phyloP scores from a whole-genome alignment of 2,888 invertebrate genomes.

The Eudiplozoon nipponicum region DNA sequence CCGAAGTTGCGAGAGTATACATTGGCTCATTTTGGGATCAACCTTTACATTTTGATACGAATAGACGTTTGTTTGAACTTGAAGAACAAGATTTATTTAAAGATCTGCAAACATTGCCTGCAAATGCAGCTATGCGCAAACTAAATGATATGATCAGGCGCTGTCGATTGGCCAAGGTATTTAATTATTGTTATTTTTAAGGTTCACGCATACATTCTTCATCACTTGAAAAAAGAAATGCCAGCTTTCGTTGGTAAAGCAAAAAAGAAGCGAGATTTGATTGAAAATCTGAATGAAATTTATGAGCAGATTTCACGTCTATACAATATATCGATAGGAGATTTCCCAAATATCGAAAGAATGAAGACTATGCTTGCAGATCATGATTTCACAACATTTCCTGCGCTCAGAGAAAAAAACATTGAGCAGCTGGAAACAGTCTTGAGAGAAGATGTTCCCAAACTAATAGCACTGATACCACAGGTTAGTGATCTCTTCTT shows the following conservation, averaged over 20 bases:
- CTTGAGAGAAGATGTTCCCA: constrained; percentile 71
- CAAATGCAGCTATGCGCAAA: constrained; percentile 18
- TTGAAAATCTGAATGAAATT: constrained; percentile 52
- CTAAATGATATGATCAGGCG: constrained; percentile 19
- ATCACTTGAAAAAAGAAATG: constrained; percentile 71
- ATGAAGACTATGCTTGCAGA: constrained; percentile 38
- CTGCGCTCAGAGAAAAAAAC: constrained; percentile 52
- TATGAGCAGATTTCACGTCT: constrained; percentile 60
- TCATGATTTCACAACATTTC: constrained; percentile 73
- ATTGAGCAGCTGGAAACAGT: constrained; percentile 71
- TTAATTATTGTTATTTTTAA: constrained; percentile 20
- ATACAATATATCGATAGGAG: constrained; percentile 63
- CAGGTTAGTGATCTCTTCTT: too few species aligned
- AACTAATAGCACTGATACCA: constrained; percentile 76
- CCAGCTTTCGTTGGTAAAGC: constrained; percentile 84
- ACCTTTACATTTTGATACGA: constrained; percentile 19
- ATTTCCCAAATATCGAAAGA: constrained; percentile 75
- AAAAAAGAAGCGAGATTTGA: constrained; percentile 74
- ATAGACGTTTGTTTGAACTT: constrained; percentile 18
- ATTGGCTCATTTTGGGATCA: constrained; percentile 22
- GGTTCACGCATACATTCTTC: constrained; percentile 86
- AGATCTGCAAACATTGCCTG: constrained; percentile 18
- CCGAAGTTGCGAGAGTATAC: constrained; percentile 21
- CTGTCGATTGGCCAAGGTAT: constrained; percentile 16
- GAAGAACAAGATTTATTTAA: constrained; percentile 18